Conservation (phyloP, 2,797 vertebrate genomes). For the Enteromius radiatus region DNA sequence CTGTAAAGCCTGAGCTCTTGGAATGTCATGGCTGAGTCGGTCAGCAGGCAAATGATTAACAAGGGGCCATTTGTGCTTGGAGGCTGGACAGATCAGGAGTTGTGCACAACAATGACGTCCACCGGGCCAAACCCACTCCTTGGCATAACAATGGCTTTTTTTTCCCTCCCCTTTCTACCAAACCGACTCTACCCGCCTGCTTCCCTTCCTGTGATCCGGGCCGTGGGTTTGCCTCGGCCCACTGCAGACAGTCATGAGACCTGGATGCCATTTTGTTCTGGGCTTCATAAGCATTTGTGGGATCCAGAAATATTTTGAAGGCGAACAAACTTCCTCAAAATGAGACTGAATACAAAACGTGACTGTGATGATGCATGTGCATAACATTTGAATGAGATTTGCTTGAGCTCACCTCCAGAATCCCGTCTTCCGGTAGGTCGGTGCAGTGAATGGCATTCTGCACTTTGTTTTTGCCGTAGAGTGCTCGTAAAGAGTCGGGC, state of each 20-base stretch:
- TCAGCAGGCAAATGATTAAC: constrained; percentile 78
- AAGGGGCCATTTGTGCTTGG: constrained; percentile 76
- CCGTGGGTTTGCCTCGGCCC: constrained; percentile 70
- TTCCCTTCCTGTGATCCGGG: constrained; percentile 65
- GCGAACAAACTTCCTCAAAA: constrained; percentile 49
- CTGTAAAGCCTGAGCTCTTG: constrained; percentile 63
- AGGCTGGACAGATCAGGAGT: constrained; percentile 76
- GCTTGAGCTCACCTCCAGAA: constrained; percentile 84
- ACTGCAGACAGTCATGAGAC: constrained; percentile 76
- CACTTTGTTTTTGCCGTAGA: constrained; percentile 88
- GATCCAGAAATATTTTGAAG: constrained; percentile 62
- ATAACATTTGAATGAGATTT: constrained; percentile 28
- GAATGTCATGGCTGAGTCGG: constrained; percentile 72
- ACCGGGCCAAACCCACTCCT: constrained; percentile 71
- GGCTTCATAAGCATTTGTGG: constrained; percentile 47
- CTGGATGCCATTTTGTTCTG: constrained; percentile 46
- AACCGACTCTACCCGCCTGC: constrained; percentile 68
- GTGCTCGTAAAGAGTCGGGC: constrained; percentile 85
- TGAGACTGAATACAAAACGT: constrained; percentile 37
- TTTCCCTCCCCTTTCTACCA: constrained; percentile 66
- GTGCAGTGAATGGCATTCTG: constrained; percentile 93
- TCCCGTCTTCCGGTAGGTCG: constrained; percentile 89
- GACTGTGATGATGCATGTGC: constrained; percentile 21
- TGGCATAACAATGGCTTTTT: constrained; percentile 76
- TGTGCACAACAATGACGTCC: constrained; percentile 74